A percentile compares a stretch with the other conserved stretches of the same genome.
These are phyloP conservation scores for Neomonachus schauinslandi DNA, from an alignment of 2,113 vertebrate genomes.

Conservation along the genomic window DNA sequence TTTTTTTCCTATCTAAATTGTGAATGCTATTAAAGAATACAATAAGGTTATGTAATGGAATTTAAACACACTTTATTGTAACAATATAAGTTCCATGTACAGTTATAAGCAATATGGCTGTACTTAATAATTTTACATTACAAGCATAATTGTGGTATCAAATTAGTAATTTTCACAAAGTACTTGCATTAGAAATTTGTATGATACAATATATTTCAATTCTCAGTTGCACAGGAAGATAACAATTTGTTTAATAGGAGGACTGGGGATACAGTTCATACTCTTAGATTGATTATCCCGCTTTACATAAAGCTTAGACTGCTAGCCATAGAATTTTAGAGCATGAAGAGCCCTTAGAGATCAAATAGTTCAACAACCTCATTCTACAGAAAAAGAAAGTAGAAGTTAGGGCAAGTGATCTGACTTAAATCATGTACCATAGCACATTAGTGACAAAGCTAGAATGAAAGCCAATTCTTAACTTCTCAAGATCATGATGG, in stretches of 20 bases:
- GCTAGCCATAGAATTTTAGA: constrained; percentile 57
- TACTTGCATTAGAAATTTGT: constrained; percentile 81
- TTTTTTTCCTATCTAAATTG: constrained; percentile 76
- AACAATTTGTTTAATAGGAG: constrained; percentile 71
- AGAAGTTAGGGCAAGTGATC: constrained; percentile 33
- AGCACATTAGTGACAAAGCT: background rate
- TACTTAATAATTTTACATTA: constrained; percentile 86
- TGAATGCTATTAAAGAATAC: constrained; percentile 81
- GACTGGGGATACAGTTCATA: constrained; percentile 71
- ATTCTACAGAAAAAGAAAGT: constrained; percentile 61
- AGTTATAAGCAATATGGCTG: constrained; percentile 81
- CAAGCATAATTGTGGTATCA: constrained; percentile 84
- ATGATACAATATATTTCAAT: constrained; percentile 72
- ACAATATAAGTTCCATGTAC: constrained; percentile 84
- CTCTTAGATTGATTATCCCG: constrained; percentile 70
- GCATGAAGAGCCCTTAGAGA: constrained; percentile 59
- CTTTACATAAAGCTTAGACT: constrained; percentile 61
- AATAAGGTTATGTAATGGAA: constrained; percentile 84
- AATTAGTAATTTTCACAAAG: constrained; percentile 86
- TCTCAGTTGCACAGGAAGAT: constrained; percentile 79
- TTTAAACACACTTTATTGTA: constrained; percentile 86
- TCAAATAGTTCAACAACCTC: constrained; percentile 53
- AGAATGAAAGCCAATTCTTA: background rate
- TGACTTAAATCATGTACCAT: background rate
- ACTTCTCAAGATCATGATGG: background rate